A percentile compares a stretch with the other conserved stretches of the same genome.
These are phyloP conservation scores for Gallinago solitaria DNA, from an alignment of 2,797 vertebrate genomes.

Conservation along the genomic window DNA sequence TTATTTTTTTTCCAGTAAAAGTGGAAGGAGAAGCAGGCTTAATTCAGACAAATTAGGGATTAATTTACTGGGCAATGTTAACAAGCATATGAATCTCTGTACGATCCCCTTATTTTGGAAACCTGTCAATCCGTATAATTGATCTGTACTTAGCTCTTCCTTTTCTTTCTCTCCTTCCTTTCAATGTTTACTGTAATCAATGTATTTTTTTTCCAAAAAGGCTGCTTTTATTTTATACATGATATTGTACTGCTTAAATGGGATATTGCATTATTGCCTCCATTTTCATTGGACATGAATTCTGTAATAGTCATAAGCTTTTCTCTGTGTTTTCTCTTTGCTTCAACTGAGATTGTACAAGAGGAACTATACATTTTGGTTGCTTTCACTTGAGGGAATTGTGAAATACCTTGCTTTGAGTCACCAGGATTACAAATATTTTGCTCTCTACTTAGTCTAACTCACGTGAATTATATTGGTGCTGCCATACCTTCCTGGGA, in stretches of 20 bases:
- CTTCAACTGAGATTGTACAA: not conserved
- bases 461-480: not conserved
- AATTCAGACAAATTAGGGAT: not conserved
- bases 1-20: not conserved
- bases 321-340: not conserved
- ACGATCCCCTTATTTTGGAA: not conserved
- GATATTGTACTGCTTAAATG: not conserved
- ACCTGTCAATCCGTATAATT: not conserved
- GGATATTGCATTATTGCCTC: not conserved
- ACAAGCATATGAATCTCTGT: not conserved
- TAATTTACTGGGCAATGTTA: not conserved
- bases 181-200: not conserved
- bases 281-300: not conserved
- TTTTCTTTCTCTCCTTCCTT: not conserved
- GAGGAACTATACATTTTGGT: not conserved
- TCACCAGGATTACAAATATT: not conserved
- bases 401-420: not conserved
- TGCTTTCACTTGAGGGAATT: not conserved
- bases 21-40: not conserved
- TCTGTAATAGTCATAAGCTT: not conserved
- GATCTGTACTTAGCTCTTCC: not conserved
- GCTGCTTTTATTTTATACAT: not conserved
- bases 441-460: not conserved
- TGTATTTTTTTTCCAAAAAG: not conserved
- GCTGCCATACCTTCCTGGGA: not conserved